These are phyloP conservation scores for Urocitellus parryii DNA, from an alignment of 2,113 vertebrate species.

Conservation along the genomic window DNA sequence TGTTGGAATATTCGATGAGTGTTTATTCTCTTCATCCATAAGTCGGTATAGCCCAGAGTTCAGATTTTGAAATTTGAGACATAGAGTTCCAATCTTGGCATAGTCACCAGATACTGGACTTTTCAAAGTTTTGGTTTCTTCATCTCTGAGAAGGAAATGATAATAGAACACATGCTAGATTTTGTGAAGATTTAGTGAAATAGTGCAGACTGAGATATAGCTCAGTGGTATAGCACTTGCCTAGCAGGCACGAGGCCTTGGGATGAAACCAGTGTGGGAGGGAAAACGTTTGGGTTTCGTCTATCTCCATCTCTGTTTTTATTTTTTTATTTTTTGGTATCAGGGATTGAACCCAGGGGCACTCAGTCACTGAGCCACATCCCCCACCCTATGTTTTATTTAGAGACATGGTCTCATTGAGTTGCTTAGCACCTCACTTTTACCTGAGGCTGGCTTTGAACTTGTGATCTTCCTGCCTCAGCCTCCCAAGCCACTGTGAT, in stretches of 20 bases:
- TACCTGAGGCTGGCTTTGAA: no score
- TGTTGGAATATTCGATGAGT: neutral
- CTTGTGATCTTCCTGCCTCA: no score
- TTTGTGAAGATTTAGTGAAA: conserved; percentile 28
- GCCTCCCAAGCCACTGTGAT: no score
- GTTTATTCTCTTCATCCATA: neutral
- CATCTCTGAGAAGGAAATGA: neutral
- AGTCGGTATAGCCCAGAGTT: neutral
- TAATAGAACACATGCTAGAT: neutral
- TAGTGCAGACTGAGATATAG: neutral
- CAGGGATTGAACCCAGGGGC: no score
- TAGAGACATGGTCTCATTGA: no score
- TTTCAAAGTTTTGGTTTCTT: conserved; percentile 60
- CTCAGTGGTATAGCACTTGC: neutral
- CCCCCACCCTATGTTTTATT: no score
- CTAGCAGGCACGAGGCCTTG: neutral
- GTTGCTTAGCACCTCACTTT: no score
- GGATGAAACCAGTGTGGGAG: neutral
- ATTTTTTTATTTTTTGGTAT: no score
- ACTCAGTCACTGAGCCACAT: no score
- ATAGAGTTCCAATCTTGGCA: conserved; percentile 25
- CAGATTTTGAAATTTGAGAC: neutral
- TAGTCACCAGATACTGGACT: neutral
- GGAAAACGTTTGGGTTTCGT: conserved; percentile 25
- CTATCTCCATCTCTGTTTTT: neutral